phyloP scores from a whole-genome alignment of 2,113 vertebrate species.

The Lontra canadensis region DNA sequence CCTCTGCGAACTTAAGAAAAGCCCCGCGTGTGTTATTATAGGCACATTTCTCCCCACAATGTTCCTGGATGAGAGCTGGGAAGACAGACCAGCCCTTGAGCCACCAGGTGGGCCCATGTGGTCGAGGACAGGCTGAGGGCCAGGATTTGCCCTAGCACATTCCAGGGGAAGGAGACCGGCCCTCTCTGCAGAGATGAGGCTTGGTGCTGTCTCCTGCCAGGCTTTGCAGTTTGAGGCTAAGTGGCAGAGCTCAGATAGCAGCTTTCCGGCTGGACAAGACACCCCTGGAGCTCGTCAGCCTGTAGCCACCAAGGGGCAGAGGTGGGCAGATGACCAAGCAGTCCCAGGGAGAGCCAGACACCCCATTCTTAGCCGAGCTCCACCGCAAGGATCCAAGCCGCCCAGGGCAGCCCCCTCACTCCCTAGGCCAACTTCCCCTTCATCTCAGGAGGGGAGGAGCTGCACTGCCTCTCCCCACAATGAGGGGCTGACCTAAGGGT shows the following conservation, averaged over 20 bases:
- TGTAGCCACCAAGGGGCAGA: neutral
- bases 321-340: neutral
- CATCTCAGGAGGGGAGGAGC: neutral
- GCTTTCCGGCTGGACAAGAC: neutral
- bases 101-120: fast-evolving
- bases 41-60: neutral
- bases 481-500: fast-evolving
- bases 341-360: neutral
- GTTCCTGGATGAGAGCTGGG: fast-evolving
- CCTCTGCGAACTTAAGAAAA: fast-evolving
- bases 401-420: fast-evolving
- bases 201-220: fast-evolving
- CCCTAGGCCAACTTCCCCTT: fast-evolving
- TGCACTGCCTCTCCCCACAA: fast-evolving
- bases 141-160: neutral
- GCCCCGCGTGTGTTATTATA: fast-evolving
- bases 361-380: fast-evolving
- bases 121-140: neutral
- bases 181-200: fast-evolving
- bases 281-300: fast-evolving
- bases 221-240: fast-evolving
- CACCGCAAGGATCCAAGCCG: fast-evolving
- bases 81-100: neutral
- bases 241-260: fast-evolving
- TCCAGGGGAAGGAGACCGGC: fast-evolving